Percentiles rank a stretch among this genome's conserved stretches.
These are phyloP conservation scores for Scolopax mira DNA, from an alignment of 2,113 vertebrate genomes.

Conservation along the genomic window DNA sequence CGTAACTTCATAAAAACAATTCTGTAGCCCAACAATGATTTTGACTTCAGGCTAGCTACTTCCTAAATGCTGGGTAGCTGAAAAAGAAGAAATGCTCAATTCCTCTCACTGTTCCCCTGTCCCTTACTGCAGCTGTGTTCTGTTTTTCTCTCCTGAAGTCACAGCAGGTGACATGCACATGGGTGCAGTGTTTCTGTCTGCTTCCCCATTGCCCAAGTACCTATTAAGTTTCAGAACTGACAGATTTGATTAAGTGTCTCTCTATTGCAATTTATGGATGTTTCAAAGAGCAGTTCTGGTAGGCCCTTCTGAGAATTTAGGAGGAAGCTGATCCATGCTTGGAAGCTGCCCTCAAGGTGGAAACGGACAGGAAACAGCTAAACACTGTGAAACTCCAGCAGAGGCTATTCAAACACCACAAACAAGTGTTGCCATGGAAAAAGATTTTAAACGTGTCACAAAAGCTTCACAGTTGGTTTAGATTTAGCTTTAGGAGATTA, in stretches of 20 bases:
- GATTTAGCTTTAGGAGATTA: background rate
- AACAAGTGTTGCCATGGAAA: background rate
- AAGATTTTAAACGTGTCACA: background rate
- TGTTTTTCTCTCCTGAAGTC: background rate
- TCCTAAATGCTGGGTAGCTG: background rate
- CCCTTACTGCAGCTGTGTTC: background rate
- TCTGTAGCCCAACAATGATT: background rate
- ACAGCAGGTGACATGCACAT: background rate
- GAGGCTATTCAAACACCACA: background rate
- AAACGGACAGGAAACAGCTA: background rate
- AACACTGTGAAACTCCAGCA: background rate
- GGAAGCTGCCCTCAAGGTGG: fast-evolving
- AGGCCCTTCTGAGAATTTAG: background rate
- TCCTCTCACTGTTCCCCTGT: background rate
- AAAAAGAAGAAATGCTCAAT: background rate
- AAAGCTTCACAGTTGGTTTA: background rate
- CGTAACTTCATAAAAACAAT: background rate
- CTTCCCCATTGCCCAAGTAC: background rate
- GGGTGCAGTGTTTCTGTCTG: background rate
- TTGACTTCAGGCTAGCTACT: background rate
- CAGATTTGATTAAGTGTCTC: background rate
- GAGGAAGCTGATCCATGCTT: background rate
- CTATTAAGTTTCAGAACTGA: background rate
- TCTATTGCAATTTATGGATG: background rate
- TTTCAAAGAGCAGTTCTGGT: background rate